Evolutionary conservation across 1,140 invertebrate species (phyloP), one percentile per base, ranked within the genome.

Genomic region (Pemphigus obesinymphae): DNA sequence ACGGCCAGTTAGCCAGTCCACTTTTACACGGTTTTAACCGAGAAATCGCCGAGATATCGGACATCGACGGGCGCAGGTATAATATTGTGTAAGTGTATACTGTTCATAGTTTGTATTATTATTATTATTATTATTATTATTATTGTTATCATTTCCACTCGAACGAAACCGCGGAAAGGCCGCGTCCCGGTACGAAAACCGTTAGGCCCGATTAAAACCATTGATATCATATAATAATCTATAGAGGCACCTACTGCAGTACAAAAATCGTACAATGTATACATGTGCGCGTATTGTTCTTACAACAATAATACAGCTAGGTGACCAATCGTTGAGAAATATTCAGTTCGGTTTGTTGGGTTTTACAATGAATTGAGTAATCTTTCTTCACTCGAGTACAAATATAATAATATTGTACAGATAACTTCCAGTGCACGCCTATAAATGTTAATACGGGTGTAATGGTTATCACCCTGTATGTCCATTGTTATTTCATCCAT

Each of bases 21-120:
- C 66, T 68, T 68, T 66, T 66, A 66, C 63, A 20, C 7, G n/a
- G 66, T 68, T 68, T 68, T 37, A 40, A 43, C 66, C 11, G 40
- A 34, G 40, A 68, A 45, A 40, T 40, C 10, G n/a, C 10, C 66
- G 11, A 68, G 34, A 68, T n/a, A n/a, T 68, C 37, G 63, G 13
- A 66, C n/a, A n/a, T 68, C 66, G 34, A 68, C 34, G 23, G 20
- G 17, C 15, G 29, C 13, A 58, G 23, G 11, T 26, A 55, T 58
- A 55, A n/a, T n/a, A n/a, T n/a, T 7, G 0, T 53, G 6, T 6
- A 31, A 8, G 61, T 31, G 17, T 1, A 13, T 61, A 29, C 13
- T 15, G 20, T n/a, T 37, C 31, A 66, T 66, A 37, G 5, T 66
- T 66, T 20, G 37, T 40, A 37, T 68, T 53, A 53, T 53, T 53